Base-by-base conservation (phyloP, 2,113 vertebrate species). In the Coracopsis vasa region DNA sequence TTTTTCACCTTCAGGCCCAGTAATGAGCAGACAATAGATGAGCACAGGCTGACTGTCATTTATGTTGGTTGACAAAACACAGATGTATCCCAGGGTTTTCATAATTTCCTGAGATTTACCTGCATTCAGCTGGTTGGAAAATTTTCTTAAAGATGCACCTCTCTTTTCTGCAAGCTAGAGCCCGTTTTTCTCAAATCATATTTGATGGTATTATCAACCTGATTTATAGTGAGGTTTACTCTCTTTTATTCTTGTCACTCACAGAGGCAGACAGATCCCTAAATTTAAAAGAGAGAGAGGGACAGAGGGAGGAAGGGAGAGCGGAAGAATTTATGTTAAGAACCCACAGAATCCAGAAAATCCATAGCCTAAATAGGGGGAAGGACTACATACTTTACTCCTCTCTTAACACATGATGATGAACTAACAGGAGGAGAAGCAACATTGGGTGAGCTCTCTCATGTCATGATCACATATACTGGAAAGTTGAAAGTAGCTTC, bases 281-380 rank as follows among this genome's bases (percentile, higher is more conserved):
- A 62, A 51, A 70, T 74, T 80, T 77, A 42, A 62, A 15, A 73
- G 20, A 25, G 11, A 42, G 11, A n/a, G 5, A 35, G 27, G 16
- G 13, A 58, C 11, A 10, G 35, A 61, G n/a, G 10, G 24, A 27
- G 15, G 23, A 25, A 51, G 16, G 15, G 33, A 78, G n/a, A 7
- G 3, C 15, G 4, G 7, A 6, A 67, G 5, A 66, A 79, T 58
- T 77, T 62, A 16, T 47, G 4, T 42, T 70, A 47, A 66, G 3
- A 73, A 29, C 18, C 47, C 0, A 28, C 2, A 33, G 11, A 80
- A 7, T n/a, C 21, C 58, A 60, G 33, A 53, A 92, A 72, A 88
- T 47, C 9, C 4, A 5, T 42, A 39, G 17, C 33, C 16, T 73
- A 50, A 51, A 19, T 5, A 39, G 5, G 2, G 9, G 1, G 2